phyloP scores from a whole-genome alignment of 2,797 vertebrate genomes.

The Tolypeutes matacus region DNA sequence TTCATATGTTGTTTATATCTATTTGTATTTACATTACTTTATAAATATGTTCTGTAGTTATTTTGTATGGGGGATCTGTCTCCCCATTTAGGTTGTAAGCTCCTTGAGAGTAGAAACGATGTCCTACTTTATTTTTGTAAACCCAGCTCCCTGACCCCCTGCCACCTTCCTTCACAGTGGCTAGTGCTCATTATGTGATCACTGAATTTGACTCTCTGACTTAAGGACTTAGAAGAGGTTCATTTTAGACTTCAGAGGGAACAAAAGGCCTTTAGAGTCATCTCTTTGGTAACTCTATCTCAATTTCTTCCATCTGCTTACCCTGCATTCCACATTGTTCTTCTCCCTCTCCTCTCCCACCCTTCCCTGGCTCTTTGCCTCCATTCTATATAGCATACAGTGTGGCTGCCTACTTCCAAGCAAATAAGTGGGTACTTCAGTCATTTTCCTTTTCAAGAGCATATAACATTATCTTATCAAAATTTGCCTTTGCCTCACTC shows the following conservation, averaged over 20 bases:
- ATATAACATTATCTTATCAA: not conserved
- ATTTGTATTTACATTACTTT: conserved; percentile 77
- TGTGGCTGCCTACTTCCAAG: conserved; percentile 17
- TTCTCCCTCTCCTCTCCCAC: not conserved
- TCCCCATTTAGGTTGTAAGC: conserved; percentile 68
- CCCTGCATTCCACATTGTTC: not conserved
- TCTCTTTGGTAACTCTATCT: conserved; percentile 29
- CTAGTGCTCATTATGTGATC: conserved; percentile 49
- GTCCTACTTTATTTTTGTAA: conserved; percentile 62
- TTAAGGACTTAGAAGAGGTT: conserved; percentile 60
- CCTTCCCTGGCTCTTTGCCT: conserved; percentile 36
- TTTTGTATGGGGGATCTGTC: conserved; percentile 39
- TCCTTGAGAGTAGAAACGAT: conserved; percentile 58
- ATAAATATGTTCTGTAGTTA: conserved; percentile 70
- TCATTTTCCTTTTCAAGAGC: conserved; percentile 49
- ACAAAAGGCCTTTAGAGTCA: conserved; percentile 56
- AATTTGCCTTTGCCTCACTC: conserved; percentile 18
- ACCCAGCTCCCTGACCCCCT: not conserved
- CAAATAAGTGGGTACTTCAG: not conserved
- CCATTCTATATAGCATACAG: not conserved
- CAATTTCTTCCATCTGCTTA: not conserved
- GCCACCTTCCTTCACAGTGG: conserved; percentile 24
- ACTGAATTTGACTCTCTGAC: conserved; percentile 53
- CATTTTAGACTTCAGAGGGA: conserved; percentile 66
- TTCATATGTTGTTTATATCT: conserved; percentile 74